Percentiles rank a stretch among this genome's conserved stretches.
These are phyloP conservation scores for Plotosus lineatus DNA, from an alignment of 2,113 vertebrate genomes.

Conservation along the genomic window DNA sequence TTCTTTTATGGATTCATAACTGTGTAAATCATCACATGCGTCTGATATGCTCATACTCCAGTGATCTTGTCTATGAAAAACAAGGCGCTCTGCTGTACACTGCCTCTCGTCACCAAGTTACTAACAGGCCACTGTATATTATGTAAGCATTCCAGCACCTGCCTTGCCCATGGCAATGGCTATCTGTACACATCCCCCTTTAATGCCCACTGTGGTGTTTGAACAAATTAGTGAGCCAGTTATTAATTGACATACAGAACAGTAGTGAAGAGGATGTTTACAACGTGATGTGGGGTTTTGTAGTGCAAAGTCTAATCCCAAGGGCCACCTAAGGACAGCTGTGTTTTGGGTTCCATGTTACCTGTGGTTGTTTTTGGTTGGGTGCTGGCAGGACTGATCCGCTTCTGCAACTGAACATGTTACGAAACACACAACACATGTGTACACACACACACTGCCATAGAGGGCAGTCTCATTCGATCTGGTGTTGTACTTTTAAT, in stretches of 20 bases:
- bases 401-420: conserved; percentile 59
- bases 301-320: conserved; percentile 41
- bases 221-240: not conserved
- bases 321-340: conserved; percentile 35
- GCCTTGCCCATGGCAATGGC: conserved; percentile 9
- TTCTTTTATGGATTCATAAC: not conserved
- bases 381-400: conserved; percentile 53
- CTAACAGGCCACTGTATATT: conserved; percentile 34
- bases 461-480: conserved; percentile 7
- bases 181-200: conserved; percentile 18
- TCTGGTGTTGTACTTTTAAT: conserved; percentile 21
- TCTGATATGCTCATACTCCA: not conserved
- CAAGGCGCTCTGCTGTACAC: not conserved
- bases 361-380: conserved; percentile 28
- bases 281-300: conserved; percentile 31
- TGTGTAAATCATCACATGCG: not conserved
- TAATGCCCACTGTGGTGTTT: conserved; percentile 1
- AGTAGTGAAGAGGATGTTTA: not conserved
- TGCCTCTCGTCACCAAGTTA: conserved; percentile 32
- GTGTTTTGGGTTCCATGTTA: conserved; percentile 19
- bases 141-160: conserved; percentile 41
- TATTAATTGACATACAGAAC: not conserved
- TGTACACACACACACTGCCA: not conserved
- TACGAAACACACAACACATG: conserved; percentile 54
- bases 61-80: not conserved